phyloP scores from a whole-genome alignment of 2,113 vertebrate genomes.

The Melanotaenia duboulayi region DNA sequence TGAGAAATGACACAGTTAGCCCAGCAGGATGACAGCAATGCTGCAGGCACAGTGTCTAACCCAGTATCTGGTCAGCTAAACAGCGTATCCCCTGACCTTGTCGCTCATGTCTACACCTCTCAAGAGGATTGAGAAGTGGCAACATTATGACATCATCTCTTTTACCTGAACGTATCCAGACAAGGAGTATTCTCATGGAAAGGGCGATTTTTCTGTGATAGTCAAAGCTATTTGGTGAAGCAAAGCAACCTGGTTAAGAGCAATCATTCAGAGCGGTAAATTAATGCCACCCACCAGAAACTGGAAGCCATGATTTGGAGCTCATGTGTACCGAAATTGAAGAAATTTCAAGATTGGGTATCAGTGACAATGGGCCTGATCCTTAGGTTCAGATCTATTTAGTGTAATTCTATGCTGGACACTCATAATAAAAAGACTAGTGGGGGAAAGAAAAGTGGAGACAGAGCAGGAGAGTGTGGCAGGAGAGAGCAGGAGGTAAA shows the following conservation, averaged over 20 bases:
- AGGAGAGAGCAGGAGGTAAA: too few species aligned
- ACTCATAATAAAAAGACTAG: too few species aligned
- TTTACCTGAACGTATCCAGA: not conserved
- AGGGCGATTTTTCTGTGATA: not conserved
- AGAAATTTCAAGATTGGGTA: too few species aligned
- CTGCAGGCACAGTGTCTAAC: constrained; percentile 61
- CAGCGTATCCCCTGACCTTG: constrained; percentile 55
- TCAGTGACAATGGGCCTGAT: too few species aligned
- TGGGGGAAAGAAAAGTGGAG: too few species aligned
- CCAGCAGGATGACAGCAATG: constrained; percentile 58
- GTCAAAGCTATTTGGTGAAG: constrained; percentile 3
- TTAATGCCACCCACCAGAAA: not conserved
- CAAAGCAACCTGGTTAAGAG: not conserved
- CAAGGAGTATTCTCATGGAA: not conserved
- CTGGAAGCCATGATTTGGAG: not conserved
- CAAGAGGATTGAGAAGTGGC: constrained; percentile 19
- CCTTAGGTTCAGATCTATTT: too few species aligned
- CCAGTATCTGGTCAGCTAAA: constrained; percentile 67
- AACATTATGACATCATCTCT: constrained; percentile 4
- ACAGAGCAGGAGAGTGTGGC: too few species aligned
- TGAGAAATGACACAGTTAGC: constrained; percentile 78
- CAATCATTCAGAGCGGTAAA: not conserved
- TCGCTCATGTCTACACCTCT: constrained; percentile 14
- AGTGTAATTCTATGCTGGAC: too few species aligned
- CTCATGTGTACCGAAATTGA: too few species aligned